Evolutionary conservation across 2,797 vertebrate species (phyloP).

Genomic region (Momotus momota): DNA sequence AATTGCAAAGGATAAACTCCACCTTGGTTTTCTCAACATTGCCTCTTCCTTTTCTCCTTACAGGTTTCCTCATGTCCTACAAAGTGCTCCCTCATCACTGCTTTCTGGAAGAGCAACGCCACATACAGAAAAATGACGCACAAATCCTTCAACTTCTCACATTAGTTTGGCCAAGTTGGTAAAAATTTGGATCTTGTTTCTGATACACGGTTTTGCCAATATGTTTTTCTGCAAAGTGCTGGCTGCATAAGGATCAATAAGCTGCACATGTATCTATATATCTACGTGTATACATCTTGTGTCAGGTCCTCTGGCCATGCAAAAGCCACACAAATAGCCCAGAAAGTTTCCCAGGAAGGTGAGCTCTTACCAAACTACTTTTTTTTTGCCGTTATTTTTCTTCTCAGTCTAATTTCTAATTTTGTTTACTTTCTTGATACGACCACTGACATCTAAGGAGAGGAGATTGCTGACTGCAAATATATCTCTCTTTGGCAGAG

Average conservation of each 20-base stretch:
- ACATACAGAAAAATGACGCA: not conserved
- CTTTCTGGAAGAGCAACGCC: not conserved
- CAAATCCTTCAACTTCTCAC: not conserved
- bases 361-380: not conserved
- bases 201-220: not conserved
- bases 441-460: slow-evolving; percentile 14
- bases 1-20: not conserved
- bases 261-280: not conserved
- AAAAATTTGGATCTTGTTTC: not conserved
- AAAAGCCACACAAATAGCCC: not conserved
- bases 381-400: not conserved
- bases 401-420: slow-evolving; percentile 6
- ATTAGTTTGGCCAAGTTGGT: not conserved
- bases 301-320: not conserved
- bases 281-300: not conserved
- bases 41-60: not conserved
- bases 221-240: not conserved
- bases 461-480: slow-evolving; percentile 40
- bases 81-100: not conserved
- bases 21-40: not conserved
- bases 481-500: not conserved
- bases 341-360: not conserved
- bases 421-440: slow-evolving; percentile 19
- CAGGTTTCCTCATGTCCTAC: not conserved
- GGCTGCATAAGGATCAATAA: not conserved